These are phyloP conservation scores for Noctua fimbriata DNA, from an alignment of 2,888 invertebrate genomes.

Conservation along the genomic window DNA sequence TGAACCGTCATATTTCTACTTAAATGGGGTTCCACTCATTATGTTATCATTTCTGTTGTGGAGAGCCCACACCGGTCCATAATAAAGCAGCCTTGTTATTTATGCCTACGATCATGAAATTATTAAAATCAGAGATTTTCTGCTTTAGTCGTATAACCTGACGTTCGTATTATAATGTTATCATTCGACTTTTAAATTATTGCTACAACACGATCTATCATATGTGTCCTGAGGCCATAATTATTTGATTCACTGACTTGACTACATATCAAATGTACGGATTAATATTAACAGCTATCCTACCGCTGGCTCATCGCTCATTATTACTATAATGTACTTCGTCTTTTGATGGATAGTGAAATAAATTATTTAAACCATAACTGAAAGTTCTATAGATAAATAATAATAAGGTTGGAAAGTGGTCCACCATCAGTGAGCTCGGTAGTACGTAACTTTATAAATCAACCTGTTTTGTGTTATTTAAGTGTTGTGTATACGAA, in stretches of 20 bases:
- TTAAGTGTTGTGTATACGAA: constrained; percentile 8
- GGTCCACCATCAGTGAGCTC: no score
- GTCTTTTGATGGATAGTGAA: background rate
- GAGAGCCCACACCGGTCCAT: constrained; percentile 53
- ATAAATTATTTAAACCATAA: background rate
- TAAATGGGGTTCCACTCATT: constrained; percentile 42
- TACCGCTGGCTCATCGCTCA: background rate
- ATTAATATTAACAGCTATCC: background rate
- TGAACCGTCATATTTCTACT: constrained; percentile 19
- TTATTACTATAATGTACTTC: background rate
- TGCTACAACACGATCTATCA: background rate
- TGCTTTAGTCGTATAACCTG: background rate
- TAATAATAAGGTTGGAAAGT: no score
- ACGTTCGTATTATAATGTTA: background rate
- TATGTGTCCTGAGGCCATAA: background rate
- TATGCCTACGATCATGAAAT: background rate
- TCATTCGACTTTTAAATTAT: background rate
- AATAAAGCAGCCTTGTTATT: constrained; percentile 67
- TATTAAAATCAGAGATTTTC: background rate
- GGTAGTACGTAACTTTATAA: no score
- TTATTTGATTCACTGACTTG: background rate
- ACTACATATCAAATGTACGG: background rate
- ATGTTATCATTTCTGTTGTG: constrained; percentile 26
- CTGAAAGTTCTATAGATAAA: background rate
- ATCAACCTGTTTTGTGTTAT: no score